Conservation (phyloP, 2,113 vertebrate genomes). For the Mustela lutreola region DNA sequence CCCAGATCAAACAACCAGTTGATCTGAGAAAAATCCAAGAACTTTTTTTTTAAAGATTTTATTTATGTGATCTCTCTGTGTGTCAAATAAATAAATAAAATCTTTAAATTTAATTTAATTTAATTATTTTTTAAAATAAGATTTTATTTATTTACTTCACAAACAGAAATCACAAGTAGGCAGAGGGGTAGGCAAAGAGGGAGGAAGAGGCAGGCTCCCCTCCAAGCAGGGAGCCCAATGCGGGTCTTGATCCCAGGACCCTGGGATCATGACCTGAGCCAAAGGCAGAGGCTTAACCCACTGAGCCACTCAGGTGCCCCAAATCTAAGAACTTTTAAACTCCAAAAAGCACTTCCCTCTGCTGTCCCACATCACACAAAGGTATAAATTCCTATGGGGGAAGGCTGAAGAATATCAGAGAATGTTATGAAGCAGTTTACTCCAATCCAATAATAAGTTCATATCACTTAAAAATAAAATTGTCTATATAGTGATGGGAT, state of each 20-base stretch:
- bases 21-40: neutral
- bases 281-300: too few relatives aligned
- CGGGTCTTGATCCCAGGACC: too few relatives aligned
- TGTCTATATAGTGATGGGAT: neutral
- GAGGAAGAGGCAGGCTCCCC: too few relatives aligned
- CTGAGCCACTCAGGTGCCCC: neutral
- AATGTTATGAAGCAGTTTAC: neutral
- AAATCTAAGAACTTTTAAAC: neutral
- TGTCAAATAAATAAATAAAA: too few relatives aligned
- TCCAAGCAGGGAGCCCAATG: too few relatives aligned
- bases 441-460: neutral
- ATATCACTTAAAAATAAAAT: constrained; percentile 62
- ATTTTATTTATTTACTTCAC: too few relatives aligned
- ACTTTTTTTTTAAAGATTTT: neutral
- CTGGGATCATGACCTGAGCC: too few relatives aligned
- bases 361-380: neutral
- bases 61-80: too few relatives aligned
- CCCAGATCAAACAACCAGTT: constrained; percentile 3
- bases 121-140: too few relatives aligned
- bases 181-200: too few relatives aligned
- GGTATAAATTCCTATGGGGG: neutral
- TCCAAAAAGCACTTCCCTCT: neutral
- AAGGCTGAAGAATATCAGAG: neutral
- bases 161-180: too few relatives aligned
- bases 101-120: too few relatives aligned